Conservation (phyloP, 2,888 invertebrate species). For the Drosophila kokeensis region DNA sequence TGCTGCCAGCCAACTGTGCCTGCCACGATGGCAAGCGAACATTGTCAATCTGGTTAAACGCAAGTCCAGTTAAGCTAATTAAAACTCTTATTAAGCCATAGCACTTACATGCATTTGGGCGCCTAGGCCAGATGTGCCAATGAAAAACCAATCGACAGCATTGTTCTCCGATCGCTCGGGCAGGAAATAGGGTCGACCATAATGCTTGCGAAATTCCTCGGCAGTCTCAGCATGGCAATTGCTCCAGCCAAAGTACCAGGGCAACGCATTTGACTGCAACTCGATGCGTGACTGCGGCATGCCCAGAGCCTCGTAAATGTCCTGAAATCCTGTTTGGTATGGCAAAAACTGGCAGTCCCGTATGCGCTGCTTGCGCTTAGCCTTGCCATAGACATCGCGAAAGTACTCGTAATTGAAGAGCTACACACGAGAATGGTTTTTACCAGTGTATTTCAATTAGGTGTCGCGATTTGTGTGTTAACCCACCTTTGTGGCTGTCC, state of each 20-base stretch:
- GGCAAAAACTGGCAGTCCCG: conserved; percentile 96
- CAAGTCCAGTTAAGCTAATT: neutral
- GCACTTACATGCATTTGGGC: conserved; percentile 95
- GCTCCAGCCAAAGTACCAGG: conserved; percentile 93
- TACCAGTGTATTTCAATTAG: neutral
- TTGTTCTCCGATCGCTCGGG: conserved; percentile 94
- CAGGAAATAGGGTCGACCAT: conserved; percentile 94
- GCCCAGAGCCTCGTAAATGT: conserved; percentile 91
- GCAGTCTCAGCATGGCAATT: conserved; percentile 95
- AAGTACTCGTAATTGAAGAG: conserved; percentile 94
- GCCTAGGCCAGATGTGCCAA: conserved; percentile 97
- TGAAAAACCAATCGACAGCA: conserved; percentile 97
- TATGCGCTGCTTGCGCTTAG: conserved; percentile 86
- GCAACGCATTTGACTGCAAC: conserved; percentile 81
- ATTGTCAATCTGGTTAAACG: conserved; percentile 91
- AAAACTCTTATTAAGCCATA: neutral
- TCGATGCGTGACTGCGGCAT: conserved; percentile 91
- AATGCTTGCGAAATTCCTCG: conserved; percentile 90
- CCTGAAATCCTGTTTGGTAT: conserved; percentile 94
- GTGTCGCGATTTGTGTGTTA: neutral
- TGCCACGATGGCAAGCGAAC: conserved; percentile 98
- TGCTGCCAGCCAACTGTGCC: conserved; percentile 95
- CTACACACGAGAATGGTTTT: conserved; percentile 74
- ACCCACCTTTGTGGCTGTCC: conserved; percentile 90
- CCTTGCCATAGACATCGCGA: conserved; percentile 89